These are phyloP conservation scores for Campopleginae sp. DNA, from an alignment of 2,888 invertebrate genomes.

Conservation along the genomic window DNA sequence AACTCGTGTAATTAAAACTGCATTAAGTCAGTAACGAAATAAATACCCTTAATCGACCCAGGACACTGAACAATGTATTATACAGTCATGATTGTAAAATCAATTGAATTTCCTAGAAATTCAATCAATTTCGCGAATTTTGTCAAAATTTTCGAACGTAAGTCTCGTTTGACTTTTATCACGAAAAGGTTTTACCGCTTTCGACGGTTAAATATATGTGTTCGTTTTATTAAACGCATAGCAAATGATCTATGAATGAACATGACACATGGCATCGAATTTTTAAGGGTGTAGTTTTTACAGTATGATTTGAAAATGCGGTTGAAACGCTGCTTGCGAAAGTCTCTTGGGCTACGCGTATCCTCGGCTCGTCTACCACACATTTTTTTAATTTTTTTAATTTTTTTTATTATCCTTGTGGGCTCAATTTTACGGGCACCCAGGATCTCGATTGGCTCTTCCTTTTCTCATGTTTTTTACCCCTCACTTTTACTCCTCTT, in stretches of 20 bases:
- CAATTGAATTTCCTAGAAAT: neutral
- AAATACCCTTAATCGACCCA: neutral
- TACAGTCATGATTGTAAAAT: neutral
- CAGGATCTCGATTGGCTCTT: constrained; percentile 63
- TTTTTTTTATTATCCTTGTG: constrained; percentile 76
- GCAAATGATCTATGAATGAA: constrained; percentile 25
- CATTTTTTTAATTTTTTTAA: no score
- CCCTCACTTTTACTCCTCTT: constrained; percentile 12
- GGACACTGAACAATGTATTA: neutral
- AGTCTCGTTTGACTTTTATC: constrained; percentile 35
- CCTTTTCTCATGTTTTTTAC: constrained; percentile 34
- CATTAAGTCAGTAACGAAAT: neutral
- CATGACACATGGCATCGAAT: constrained; percentile 58
- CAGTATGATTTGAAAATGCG: constrained; percentile 49
- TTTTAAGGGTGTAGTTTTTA: constrained; percentile 45
- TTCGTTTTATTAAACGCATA: constrained; percentile 55
- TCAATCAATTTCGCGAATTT: constrained; percentile 15
- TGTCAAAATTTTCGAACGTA: neutral
- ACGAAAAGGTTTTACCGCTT: constrained; percentile 5
- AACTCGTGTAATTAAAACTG: neutral
- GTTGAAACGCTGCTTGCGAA: constrained; percentile 57
- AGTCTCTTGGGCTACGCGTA: constrained; percentile 37
- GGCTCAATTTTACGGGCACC: constrained; percentile 75
- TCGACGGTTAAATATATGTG: constrained; percentile 37
- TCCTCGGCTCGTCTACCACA: constrained; percentile 71